These are phyloP conservation scores for Helostoma temminkii DNA, from an alignment of 2,797 vertebrate genomes.

Conservation along the genomic window DNA sequence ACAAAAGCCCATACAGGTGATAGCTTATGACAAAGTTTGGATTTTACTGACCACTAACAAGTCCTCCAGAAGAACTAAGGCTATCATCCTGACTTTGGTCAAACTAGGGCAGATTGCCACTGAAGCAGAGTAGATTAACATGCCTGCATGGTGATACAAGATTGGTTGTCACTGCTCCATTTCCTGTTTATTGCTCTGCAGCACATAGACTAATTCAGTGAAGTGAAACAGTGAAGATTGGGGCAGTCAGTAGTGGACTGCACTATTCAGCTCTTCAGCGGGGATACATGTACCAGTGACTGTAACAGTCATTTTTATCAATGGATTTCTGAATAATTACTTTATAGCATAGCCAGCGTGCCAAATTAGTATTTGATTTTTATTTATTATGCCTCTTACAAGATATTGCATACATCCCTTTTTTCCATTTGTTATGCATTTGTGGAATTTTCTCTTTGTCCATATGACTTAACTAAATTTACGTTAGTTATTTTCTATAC, in stretches of 20 bases:
- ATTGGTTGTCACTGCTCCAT: slow-evolving; percentile 27
- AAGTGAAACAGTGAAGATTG: slow-evolving; percentile 25
- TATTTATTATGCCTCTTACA: background rate
- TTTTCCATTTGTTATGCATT: background rate
- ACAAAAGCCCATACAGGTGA: slow-evolving; percentile 4
- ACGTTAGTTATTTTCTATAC: too few relatives aligned
- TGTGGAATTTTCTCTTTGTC: too few relatives aligned
- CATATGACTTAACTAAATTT: too few relatives aligned
- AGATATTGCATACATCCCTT: background rate
- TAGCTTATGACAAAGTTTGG: slow-evolving; percentile 14
- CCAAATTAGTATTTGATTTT: background rate
- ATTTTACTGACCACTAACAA: slow-evolving; percentile 6
- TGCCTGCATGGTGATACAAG: slow-evolving; percentile 17
- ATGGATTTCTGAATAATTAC: slow-evolving; percentile 5
- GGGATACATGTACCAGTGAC: background rate
- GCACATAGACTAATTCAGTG: slow-evolving; percentile 34
- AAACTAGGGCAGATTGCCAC: slow-evolving; percentile 27
- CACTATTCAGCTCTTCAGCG: background rate
- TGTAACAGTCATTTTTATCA: slow-evolving; percentile 3
- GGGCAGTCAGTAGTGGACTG: slow-evolving; percentile 7
- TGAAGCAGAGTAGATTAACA: slow-evolving; percentile 40
- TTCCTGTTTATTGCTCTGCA: slow-evolving; percentile 44
- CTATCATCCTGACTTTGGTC: slow-evolving; percentile 22
- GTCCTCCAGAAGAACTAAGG: slow-evolving; percentile 12
- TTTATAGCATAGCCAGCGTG: background rate